Conservation (phyloP, 2,888 invertebrate genomes). For the Schrankia costaestrigalis region DNA sequence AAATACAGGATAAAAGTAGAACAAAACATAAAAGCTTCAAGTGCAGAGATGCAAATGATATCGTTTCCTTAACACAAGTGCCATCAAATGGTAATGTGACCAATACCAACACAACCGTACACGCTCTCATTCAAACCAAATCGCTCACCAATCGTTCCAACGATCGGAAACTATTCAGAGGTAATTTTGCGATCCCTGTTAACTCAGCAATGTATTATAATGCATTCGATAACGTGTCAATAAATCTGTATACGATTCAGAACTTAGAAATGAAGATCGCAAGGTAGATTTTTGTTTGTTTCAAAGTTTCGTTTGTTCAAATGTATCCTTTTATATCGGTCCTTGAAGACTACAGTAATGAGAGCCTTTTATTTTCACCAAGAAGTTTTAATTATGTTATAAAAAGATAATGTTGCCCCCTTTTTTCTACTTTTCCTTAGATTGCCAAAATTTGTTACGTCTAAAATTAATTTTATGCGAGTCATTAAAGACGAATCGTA, state of each 20-base stretch:
- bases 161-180: conserved; percentile 17
- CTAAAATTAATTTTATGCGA: conserved; percentile 31
- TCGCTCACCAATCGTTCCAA: conserved; percentile 9
- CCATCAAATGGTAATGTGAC: conserved; percentile 12
- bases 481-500: conserved; percentile 21
- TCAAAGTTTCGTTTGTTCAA: conserved; percentile 1
- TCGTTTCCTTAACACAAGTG: conserved; percentile 18
- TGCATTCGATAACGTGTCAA: conserved; percentile 2
- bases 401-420: conserved; percentile 33
- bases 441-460: conserved; percentile 28
- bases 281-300: conserved; percentile 4
- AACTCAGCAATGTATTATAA: conserved; percentile 12
- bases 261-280: not conserved
- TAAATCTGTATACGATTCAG: conserved; percentile 1
- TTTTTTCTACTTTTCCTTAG: conserved; percentile 19
- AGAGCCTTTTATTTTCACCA: conserved; percentile 29
- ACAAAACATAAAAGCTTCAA: conserved; percentile 17
- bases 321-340: conserved; percentile 15
- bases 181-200: conserved; percentile 14
- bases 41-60: conserved; percentile 28
- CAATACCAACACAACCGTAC: conserved; percentile 8
- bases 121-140: conserved; percentile 7
- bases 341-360: conserved; percentile 23
- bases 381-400: conserved; percentile 43
- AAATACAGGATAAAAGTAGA: conserved; percentile 14